A percentile compares a stretch with the other conserved stretches of the same genome.
These are phyloP conservation scores for Acanthornis magna DNA, from an alignment of 2,797 vertebrate genomes.

Conservation along the genomic window DNA sequence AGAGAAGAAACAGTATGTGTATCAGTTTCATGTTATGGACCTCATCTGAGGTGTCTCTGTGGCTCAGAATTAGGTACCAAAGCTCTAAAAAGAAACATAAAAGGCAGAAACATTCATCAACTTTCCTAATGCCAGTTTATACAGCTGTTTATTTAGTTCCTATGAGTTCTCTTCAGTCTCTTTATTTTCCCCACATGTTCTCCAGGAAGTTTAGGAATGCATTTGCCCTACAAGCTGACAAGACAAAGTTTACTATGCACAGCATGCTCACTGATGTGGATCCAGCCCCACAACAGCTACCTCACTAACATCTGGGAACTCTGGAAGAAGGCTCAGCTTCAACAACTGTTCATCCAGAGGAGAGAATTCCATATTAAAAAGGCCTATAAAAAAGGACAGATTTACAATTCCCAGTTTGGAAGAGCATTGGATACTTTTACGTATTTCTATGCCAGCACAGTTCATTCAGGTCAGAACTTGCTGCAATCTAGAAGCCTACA, in stretches of 20 bases:
- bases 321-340: neutral
- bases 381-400: neutral
- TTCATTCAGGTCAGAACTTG: neutral
- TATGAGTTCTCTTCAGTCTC: neutral
- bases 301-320: neutral
- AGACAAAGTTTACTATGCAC: neutral
- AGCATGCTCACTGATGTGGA: fast-evolving
- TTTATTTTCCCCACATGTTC: neutral
- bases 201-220: neutral
- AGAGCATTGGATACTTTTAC: neutral
- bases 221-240: neutral
- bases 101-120: neutral
- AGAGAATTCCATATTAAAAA: neutral
- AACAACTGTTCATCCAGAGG: neutral
- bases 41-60: neutral
- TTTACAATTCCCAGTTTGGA: neutral
- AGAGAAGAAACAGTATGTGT: neutral
- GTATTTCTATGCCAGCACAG: neutral
- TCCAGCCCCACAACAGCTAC: neutral
- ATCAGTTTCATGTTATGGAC: neutral
- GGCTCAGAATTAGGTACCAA: neutral
- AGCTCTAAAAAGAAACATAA: neutral
- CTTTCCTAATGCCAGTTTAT: neutral
- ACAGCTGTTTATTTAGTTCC: neutral
- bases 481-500: neutral